phyloP scores from a whole-genome alignment of 2,113 vertebrate genomes.

The Electrona antarctica region DNA sequence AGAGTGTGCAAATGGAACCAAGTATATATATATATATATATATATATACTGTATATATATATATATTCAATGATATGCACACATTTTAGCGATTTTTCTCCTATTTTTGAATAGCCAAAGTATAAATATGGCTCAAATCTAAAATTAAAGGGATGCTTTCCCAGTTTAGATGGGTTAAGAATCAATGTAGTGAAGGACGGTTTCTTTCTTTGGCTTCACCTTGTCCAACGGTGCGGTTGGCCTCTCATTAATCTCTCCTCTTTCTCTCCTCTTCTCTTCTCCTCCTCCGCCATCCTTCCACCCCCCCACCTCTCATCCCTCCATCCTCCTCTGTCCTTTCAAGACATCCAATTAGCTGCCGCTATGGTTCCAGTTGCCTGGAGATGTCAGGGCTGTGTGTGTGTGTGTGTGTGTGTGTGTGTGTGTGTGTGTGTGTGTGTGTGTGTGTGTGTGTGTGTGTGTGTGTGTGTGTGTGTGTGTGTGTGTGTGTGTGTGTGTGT shows the following conservation, averaged over 20 bases:
- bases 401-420: not conserved
- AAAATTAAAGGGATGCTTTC: too few species aligned
- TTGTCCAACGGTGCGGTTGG: not conserved
- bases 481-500: not conserved
- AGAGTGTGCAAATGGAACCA: too few species aligned
- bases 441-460: not conserved
- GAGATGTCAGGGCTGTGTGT: slow-evolving; percentile 57
- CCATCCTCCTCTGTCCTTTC: slow-evolving; percentile 66
- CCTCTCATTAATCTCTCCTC: not conserved
- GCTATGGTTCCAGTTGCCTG: slow-evolving; percentile 71
- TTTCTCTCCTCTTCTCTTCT: not conserved
- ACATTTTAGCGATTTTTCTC: too few species aligned
- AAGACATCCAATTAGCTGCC: slow-evolving; percentile 78
- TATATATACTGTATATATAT: too few species aligned
- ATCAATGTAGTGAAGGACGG: too few species aligned
- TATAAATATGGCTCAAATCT: too few species aligned
- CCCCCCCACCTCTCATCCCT: slow-evolving; percentile 46
- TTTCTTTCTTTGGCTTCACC: too few species aligned
- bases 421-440: not conserved
- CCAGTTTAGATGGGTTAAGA: too few species aligned
- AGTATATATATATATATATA: too few species aligned
- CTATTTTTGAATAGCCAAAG: too few species aligned
- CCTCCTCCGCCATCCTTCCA: not conserved
- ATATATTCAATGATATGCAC: too few species aligned
- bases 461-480: not conserved